Percentiles rank a stretch among this genome's conserved stretches.
Evolutionary conservation across 2,113 vertebrate species (phyloP).

Genomic region (Heterotilapia buettikoferi): DNA sequence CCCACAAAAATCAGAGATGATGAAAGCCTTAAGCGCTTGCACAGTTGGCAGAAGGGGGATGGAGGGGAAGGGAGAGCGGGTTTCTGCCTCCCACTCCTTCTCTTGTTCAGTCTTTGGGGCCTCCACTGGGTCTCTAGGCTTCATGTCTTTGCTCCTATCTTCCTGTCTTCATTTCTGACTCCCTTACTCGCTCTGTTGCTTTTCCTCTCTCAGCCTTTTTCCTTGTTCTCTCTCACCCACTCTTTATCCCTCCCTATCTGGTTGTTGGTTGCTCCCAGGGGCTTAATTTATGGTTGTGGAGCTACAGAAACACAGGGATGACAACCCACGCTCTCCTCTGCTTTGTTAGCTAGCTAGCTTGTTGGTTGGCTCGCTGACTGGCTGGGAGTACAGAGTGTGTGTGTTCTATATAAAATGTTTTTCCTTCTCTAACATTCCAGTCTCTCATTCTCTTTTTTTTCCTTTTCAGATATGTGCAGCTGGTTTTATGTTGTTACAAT

Average conservation of each 20-base stretch:
- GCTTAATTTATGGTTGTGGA: constrained; percentile 69
- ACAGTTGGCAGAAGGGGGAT: constrained; percentile 32
- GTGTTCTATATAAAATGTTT: background rate
- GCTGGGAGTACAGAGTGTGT: background rate
- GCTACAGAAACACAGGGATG: constrained; percentile 53
- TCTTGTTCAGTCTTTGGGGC: constrained; percentile 47
- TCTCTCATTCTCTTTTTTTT: background rate
- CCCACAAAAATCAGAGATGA: constrained; percentile 35
- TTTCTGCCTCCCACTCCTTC: constrained; percentile 46
- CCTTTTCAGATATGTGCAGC: background rate
- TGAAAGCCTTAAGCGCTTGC: constrained; percentile 46
- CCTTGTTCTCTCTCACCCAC: constrained; percentile 14
- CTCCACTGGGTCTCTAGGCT: constrained; percentile 34
- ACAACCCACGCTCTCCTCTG: constrained; percentile 56
- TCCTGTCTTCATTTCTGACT: constrained; percentile 31
- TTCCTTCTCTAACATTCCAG: background rate
- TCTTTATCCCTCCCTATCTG: constrained; percentile 38
- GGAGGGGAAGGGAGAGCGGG: constrained; percentile 1
- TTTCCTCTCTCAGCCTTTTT: constrained; percentile 10
- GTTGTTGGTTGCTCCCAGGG: constrained; percentile 51
- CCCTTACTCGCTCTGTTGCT: constrained; percentile 26
- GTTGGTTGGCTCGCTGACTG: constrained; percentile 24
- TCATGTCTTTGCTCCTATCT: constrained; percentile 19
- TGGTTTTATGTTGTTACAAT: background rate
- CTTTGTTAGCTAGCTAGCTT: constrained; percentile 51